Conservation (phyloP, 1,140 invertebrate species). For the Drosophila takahashii region DNA sequence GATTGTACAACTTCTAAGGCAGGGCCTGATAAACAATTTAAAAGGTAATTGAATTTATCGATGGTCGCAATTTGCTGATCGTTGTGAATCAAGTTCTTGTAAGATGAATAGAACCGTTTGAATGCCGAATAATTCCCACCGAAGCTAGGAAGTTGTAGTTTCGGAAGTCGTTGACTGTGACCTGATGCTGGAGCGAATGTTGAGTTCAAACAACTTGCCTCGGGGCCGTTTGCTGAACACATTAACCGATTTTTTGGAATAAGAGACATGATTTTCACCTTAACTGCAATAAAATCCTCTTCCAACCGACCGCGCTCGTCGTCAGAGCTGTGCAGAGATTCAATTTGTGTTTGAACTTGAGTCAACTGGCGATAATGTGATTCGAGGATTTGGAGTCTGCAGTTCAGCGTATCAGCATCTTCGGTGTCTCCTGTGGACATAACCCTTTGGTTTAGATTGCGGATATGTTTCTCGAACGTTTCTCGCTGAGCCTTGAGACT, state of each 20-base stretch:
- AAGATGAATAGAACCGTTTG: background rate
- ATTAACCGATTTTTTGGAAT: background rate
- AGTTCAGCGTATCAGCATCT: background rate
- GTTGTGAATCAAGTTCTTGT: background rate
- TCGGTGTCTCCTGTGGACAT: too few relatives aligned
- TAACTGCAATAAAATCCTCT: background rate
- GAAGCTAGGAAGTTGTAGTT: background rate
- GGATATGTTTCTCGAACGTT: too few relatives aligned
- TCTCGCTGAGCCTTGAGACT: too few relatives aligned
- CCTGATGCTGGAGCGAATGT: background rate
- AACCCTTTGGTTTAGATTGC: too few relatives aligned
- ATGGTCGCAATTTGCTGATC: background rate
- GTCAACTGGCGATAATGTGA: background rate
- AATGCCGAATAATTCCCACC: background rate
- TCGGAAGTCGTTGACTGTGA: background rate
- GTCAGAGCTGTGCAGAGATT: background rate
- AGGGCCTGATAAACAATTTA: background rate
- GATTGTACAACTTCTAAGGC: background rate
- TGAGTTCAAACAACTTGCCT: background rate
- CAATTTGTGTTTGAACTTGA: background rate
- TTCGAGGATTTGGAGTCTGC: background rate
- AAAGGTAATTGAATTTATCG: constrained; percentile 1
- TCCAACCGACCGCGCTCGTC: background rate
- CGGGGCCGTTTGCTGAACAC: background rate
- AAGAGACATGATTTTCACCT: background rate